Evolutionary conservation across 2,888 invertebrate species (phyloP).

Genomic region (Trissonchulus latispiculum): DNA sequence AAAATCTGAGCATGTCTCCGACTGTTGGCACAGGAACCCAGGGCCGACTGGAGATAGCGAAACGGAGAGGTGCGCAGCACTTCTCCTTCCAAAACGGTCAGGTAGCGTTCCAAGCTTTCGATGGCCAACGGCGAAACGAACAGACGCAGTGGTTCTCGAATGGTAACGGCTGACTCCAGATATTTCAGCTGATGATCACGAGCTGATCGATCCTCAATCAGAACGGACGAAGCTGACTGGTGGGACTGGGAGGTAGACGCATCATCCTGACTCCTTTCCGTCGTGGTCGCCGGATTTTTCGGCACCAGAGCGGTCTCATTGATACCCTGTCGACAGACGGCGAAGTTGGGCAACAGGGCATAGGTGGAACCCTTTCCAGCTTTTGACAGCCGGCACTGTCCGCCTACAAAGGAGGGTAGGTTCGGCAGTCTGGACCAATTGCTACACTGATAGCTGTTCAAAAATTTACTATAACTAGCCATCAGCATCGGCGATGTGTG

Average conservation of each 20-base stretch:
- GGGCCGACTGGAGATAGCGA: background rate
- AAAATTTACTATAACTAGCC: constrained; percentile 64
- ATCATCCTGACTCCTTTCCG: background rate
- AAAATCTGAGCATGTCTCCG: constrained; percentile 5
- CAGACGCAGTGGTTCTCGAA: background rate
- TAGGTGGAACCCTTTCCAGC: background rate
- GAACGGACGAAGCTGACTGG: no score
- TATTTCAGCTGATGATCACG: background rate
- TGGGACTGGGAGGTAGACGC: background rate
- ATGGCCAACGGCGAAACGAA: constrained; percentile 1
- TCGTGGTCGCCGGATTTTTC: background rate
- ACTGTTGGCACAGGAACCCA: background rate
- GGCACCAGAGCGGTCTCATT: background rate
- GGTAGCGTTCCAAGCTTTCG: constrained; percentile 7
- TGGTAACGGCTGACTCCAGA: background rate
- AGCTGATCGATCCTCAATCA: background rate
- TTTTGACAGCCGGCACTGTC: background rate
- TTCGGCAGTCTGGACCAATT: background rate
- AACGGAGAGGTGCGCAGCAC: background rate
- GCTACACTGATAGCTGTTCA: constrained; percentile 6
- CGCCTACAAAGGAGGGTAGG: constrained; percentile 5
- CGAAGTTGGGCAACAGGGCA: background rate
- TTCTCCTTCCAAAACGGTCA: background rate
- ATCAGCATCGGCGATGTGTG: constrained; percentile 83
- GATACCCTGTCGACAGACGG: background rate